Evolutionary conservation across 2,888 invertebrate species (phyloP).

Genomic region (Mylabris sibirica): DNA sequence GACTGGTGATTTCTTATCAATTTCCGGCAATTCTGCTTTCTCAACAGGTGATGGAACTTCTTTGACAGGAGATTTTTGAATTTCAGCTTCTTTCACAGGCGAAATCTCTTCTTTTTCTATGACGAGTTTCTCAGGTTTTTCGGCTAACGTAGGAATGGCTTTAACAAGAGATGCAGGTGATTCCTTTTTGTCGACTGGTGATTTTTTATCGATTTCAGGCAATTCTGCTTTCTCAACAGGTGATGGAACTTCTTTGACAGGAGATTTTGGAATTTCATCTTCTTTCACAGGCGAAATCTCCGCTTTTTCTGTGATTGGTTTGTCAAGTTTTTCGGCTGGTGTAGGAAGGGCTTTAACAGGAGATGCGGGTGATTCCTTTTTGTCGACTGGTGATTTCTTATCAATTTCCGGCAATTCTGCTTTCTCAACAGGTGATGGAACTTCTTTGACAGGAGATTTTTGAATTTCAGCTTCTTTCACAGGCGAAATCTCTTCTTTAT

Average conservation of each 20-base stretch:
- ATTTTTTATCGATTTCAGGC: constrained; percentile 1
- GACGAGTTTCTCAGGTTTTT: neutral
- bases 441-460: neutral
- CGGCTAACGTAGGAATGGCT: neutral
- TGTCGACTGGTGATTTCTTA: constrained; percentile 12
- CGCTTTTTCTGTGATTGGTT: neutral
- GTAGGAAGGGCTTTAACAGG: constrained; percentile 32
- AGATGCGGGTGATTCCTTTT: neutral
- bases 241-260: neutral
- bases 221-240: neutral
- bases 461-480: neutral
- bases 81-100: neutral
- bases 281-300: constrained; percentile 9
- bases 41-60: neutral
- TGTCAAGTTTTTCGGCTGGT: neutral
- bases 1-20: constrained; percentile 10
- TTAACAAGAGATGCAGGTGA: neutral
- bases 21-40: neutral
- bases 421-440: neutral
- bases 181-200: neutral
- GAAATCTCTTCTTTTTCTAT: neutral
- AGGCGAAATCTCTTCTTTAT: too few species aligned
- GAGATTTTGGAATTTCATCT: neutral
- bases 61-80: neutral
- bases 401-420: neutral